A percentile compares a stretch with the other conserved stretches of the same genome.
These are phyloP conservation scores for Coreoperca whiteheadi DNA, from an alignment of 2,113 vertebrate species.

Conservation along the genomic window DNA sequence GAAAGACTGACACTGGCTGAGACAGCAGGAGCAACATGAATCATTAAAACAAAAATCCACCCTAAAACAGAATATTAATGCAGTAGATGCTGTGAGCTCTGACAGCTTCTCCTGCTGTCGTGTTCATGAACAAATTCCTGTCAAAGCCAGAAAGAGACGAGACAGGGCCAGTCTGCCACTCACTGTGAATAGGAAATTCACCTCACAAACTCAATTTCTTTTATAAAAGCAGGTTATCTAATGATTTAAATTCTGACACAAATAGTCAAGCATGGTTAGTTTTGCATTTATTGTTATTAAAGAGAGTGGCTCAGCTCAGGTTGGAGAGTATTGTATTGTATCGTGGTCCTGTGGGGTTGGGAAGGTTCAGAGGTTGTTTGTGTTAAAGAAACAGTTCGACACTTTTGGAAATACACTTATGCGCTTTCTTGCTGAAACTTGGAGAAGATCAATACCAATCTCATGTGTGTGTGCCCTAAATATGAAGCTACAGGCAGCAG, in stretches of 20 bases:
- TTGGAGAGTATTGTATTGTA: not conserved
- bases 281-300: not conserved
- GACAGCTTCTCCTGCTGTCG: slow-evolving; percentile 28
- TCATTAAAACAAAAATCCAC: slow-evolving; percentile 62
- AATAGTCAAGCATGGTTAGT: not conserved
- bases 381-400: not conserved
- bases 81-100: slow-evolving; percentile 26
- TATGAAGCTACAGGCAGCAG: not conserved
- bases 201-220: not conserved
- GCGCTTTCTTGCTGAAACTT: not conserved
- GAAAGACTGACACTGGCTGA: slow-evolving; percentile 41
- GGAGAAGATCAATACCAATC: not conserved
- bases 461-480: not conserved
- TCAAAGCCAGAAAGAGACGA: slow-evolving; percentile 33
- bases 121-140: slow-evolving; percentile 47
- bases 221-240: not conserved
- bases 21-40: slow-evolving; percentile 67
- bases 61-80: slow-evolving; percentile 61
- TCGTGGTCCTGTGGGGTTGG: not conserved
- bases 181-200: slow-evolving; percentile 2
- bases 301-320: not conserved
- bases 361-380: not conserved
- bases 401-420: not conserved
- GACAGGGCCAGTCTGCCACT: slow-evolving; percentile 22
- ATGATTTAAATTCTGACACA: not conserved